Evolutionary conservation across 2,797 vertebrate species (phyloP).

Genomic region (Pseudochirops cupreus): DNA sequence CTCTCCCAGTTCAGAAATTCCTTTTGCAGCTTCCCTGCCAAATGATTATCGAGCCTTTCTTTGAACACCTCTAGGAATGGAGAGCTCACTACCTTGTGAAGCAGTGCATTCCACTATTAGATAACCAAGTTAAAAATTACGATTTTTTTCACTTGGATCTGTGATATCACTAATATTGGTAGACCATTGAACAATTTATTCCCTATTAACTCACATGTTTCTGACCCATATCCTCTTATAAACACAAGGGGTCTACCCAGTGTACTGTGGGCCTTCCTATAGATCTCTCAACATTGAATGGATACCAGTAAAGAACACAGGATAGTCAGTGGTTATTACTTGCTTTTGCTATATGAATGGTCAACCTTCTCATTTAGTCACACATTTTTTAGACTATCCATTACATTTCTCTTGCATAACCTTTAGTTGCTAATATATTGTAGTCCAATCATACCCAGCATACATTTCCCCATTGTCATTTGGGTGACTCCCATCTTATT

Average conservation of each 20-base stretch:
- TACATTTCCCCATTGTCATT: not conserved
- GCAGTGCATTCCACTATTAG: not conserved
- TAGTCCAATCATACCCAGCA: not conserved
- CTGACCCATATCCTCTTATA: not conserved
- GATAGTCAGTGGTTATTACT: not conserved
- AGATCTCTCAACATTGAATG: not conserved
- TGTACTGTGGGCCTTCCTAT: not conserved
- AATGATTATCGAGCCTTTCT: not conserved
- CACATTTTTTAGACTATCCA: not conserved
- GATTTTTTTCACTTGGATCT: not conserved
- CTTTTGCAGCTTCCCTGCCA: not conserved
- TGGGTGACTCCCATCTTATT: not conserved
- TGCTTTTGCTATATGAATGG: not conserved
- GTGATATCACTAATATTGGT: not conserved
- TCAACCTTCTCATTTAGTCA: not conserved
- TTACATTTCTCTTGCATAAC: not conserved
- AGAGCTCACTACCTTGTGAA: not conserved
- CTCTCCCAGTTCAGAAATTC: not conserved
- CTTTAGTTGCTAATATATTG: not conserved
- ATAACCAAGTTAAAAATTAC: not conserved
- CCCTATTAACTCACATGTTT: not conserved
- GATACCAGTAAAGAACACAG: not conserved
- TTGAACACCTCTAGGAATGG: not conserved
- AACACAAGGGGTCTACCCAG: not conserved
- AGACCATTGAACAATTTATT: not conserved